These are phyloP conservation scores for Paramormyrops kingsleyae DNA, from an alignment of 2,113 vertebrate genomes.

Conservation along the genomic window DNA sequence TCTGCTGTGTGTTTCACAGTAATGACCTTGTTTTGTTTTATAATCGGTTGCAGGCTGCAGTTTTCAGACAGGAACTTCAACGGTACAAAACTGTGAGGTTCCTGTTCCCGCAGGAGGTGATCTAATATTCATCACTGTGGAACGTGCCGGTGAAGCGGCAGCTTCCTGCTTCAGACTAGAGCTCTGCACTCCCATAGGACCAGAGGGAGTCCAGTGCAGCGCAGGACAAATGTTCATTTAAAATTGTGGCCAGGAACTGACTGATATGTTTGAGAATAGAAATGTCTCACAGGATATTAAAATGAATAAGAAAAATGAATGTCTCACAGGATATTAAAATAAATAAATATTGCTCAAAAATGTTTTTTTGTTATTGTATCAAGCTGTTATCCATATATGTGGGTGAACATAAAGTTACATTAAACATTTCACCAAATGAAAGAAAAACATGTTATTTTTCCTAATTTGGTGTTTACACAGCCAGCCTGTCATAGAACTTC, in stretches of 20 bases:
- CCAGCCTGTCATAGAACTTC: not conserved
- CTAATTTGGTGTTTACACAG: not conserved
- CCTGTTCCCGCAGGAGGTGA: not conserved
- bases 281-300: not conserved
- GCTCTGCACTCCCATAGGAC: not conserved
- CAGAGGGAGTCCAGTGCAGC: not conserved
- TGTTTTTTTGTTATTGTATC: not conserved
- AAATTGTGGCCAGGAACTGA: not conserved
- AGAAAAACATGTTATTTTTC: not conserved
- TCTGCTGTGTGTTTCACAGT: not conserved
- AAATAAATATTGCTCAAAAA: not conserved
- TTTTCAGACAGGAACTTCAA: not conserved
- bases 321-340: not conserved
- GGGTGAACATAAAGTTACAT: not conserved
- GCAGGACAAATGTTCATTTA: not conserved
- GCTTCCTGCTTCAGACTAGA: slow-evolving; percentile 3
- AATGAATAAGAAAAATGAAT: not conserved
- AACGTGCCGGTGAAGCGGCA: not conserved
- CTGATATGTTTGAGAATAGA: not conserved
- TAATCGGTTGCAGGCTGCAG: slow-evolving; percentile 9
- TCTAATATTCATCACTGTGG: slow-evolving; percentile 4
- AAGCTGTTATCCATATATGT: not conserved
- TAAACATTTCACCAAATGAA: not conserved
- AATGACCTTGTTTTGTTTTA: slow-evolving; percentile 2
- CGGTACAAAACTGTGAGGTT: not conserved